Percentiles rank a stretch among this genome's conserved stretches.
Conservation (phyloP, 2,888 invertebrate species). For the Papilio demoleus region DNA sequence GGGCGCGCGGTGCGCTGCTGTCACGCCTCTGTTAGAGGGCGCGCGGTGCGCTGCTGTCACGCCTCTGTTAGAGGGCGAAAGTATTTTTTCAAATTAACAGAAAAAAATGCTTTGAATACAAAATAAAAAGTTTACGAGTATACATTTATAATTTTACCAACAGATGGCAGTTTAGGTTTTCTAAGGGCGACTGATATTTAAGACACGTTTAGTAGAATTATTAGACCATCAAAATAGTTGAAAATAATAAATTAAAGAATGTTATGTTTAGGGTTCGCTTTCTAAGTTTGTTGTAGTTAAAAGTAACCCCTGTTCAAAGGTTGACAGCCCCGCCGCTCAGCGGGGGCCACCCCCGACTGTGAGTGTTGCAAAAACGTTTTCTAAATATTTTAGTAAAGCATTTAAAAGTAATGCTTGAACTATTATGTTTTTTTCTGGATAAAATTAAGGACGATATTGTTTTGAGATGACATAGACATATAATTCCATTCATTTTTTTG, state of each 20-base stretch:
- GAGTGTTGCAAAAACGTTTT: slow-evolving; percentile 18
- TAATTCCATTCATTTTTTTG: too few species aligned
- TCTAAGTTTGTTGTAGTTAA: not conserved
- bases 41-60: too few species aligned
- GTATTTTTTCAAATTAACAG: not conserved
- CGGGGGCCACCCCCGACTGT: not conserved
- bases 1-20: too few species aligned
- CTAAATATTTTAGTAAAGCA: slow-evolving; percentile 19
- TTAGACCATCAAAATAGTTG: not conserved
- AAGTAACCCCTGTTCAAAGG: not conserved
- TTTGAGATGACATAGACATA: too few species aligned
- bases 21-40: too few species aligned
- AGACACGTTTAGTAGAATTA: not conserved
- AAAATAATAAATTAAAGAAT: not conserved
- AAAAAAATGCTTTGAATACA: too few species aligned
- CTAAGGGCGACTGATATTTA: too few species aligned
- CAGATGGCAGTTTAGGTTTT: not conserved
- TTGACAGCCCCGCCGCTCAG: slow-evolving; percentile 8
- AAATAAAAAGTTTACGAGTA: too few species aligned
- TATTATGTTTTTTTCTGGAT: too few species aligned
- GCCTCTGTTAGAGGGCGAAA: not conserved
- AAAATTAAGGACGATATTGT: too few species aligned
- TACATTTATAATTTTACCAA: not conserved
- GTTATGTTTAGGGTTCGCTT: too few species aligned
- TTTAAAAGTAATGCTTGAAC: not conserved